Evolutionary conservation across 2,113 vertebrate species (phyloP), one percentile per base, ranked within the genome.

Genomic region (Myrmecophaga tridactyla): DNA sequence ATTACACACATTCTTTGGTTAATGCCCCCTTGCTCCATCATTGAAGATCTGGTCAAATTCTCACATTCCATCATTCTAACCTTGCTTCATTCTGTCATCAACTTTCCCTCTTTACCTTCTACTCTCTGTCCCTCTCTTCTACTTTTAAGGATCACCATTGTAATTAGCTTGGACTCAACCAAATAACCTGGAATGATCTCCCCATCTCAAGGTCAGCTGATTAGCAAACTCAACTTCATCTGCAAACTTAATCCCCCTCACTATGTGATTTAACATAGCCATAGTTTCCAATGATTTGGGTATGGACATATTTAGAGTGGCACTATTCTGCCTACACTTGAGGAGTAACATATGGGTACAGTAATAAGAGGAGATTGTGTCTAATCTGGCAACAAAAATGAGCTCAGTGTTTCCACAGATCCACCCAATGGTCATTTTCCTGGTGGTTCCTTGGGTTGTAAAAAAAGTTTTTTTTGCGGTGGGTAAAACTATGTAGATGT

Each of bases 1-100:
- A 25, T 4, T 27, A 25, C 0, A 0, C 1, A 18, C 12, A 7
- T 36, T 15, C 23, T 31, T 53, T 60, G 11, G 7, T 2, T 92
- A 0, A 4, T 43, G 13, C 34, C 6, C 17, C 6, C 36, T 20
- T 67, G 53, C 20, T 76, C 15, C 15, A 58, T 14, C 60, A 51
- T 93, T 18, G 92, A 93, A 70, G 0, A 43, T 3, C 13, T 43
- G 14, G 17, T 2, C 56, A 58, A 77, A 58, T 89, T 89, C 34
- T 36, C 4, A 36, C 2, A 41, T 39, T 13, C 36, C 25, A 62
- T 29, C 76, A 60, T 7, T 41, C 4, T 76, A 25, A 63, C 36
- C 7, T 85, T 73, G 27, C n/a, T 56, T 85, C 41, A 25, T 27
- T 56, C 39, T 6, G 0, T 60, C 7, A 6, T 34, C 12, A 3